These are phyloP conservation scores for Aproaerema taeniolella DNA, from an alignment of 2,888 invertebrate species.

Conservation along the genomic window DNA sequence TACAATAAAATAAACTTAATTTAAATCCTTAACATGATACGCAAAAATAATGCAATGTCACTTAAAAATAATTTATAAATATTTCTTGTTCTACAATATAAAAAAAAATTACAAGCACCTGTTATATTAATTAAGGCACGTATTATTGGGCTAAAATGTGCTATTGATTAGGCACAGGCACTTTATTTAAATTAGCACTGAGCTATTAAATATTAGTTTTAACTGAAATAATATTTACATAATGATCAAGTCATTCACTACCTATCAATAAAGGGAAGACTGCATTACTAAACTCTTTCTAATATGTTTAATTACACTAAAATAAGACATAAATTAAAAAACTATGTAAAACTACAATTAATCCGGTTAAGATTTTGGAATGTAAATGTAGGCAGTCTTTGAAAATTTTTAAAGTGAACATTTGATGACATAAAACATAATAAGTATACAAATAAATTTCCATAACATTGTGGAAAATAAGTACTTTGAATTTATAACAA, in stretches of 20 bases:
- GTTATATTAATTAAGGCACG: slow-evolving; percentile 38
- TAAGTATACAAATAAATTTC: slow-evolving; percentile 23
- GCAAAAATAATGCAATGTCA: slow-evolving; percentile 19
- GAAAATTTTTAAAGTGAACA: slow-evolving; percentile 5
- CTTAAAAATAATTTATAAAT: not conserved
- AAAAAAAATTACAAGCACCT: slow-evolving; percentile 34
- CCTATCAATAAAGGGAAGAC: too few relatives aligned
- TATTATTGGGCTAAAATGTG: slow-evolving; percentile 8
- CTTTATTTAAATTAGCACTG: too few relatives aligned
- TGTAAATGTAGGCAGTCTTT: slow-evolving; percentile 45
- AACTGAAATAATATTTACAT: too few relatives aligned
- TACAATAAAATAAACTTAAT: slow-evolving; percentile 30
- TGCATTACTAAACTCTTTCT: slow-evolving; percentile 24
- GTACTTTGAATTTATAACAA: too few relatives aligned
- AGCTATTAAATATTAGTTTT: too few relatives aligned
- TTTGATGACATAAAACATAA: slow-evolving; percentile 24
- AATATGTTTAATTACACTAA: slow-evolving; percentile 3
- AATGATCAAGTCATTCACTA: too few relatives aligned
- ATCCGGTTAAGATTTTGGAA: slow-evolving; percentile 41
- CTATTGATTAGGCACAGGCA: too few relatives aligned
- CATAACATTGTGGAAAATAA: not conserved
- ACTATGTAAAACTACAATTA: slow-evolving; percentile 19
- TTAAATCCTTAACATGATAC: too few relatives aligned
- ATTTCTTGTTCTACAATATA: slow-evolving; percentile 4
- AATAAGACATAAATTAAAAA: slow-evolving; percentile 24